Percentiles rank a stretch among this genome's conserved stretches.
phyloP scores from a whole-genome alignment of 92 coral and sea anemone genomes.

The Siderastrea radians region DNA sequence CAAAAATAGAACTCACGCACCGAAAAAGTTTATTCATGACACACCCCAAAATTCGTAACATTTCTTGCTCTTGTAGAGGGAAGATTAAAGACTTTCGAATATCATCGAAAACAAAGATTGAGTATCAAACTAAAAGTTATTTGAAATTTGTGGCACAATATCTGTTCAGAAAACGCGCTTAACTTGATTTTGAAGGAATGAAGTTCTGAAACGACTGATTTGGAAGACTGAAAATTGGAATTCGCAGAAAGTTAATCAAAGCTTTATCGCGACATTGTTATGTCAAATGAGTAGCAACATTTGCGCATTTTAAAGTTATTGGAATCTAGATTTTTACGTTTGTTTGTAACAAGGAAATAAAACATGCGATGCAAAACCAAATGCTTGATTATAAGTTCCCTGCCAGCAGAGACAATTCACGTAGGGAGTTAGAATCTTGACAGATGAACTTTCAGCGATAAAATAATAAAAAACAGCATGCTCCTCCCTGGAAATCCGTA shows the following conservation, averaged over 20 bases:
- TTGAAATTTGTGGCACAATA: too few species aligned
- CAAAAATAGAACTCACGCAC: neutral
- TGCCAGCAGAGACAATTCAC: neutral
- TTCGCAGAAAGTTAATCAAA: too few species aligned
- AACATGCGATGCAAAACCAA: neutral
- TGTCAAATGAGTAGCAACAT: neutral
- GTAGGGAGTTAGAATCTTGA: neutral
- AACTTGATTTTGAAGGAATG: neutral
- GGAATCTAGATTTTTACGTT: neutral
- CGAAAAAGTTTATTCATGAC: neutral
- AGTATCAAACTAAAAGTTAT: neutral
- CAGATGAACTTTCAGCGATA: neutral
- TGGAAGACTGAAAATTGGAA: neutral
- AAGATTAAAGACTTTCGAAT: neutral
- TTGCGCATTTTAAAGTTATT: neutral
- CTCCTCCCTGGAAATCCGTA: conserved; percentile 20
- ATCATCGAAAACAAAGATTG: neutral
- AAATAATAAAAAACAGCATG: conserved; percentile 15
- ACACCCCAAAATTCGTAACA: conserved; percentile 20
- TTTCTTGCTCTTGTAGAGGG: neutral
- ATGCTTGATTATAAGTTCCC: neutral
- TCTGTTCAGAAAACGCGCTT: neutral
- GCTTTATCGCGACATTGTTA: neutral
- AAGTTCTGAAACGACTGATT: neutral
- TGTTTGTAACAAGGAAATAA: neutral